Base-by-base conservation (phyloP, 1,140 invertebrate species). In the Sarcophaga bullata region DNA sequence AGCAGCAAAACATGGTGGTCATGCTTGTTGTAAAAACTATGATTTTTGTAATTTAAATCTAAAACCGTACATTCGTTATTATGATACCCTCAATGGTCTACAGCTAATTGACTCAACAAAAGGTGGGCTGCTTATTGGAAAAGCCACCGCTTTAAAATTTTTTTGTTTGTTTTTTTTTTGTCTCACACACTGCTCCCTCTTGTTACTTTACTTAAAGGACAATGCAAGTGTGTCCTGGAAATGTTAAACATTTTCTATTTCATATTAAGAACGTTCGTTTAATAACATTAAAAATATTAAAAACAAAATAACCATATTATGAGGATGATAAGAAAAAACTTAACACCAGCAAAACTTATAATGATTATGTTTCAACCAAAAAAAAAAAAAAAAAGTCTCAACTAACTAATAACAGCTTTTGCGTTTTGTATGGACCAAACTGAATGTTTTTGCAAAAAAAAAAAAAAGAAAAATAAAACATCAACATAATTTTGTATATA, bases 21-120 rank as follows among this genome's bases (percentile, higher is more conserved):
- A 90, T 58, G 84, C 83, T 49, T 91, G 91, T 90, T 95, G 94
- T 91, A 92, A 92, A 84, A 89, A 93, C 87, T 90, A 89, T 88
- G 93, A 95, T 89, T 92, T 92, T 89, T 95, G 94, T 91, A 95
- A 95, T 92, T 87, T 84, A 83, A 88, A 85, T 15, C 84, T 90
- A 62, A 83, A 83, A 11, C 88, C 89, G 7, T 25, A 17, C 1
- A 68, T 68, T 25, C 62, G 62, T 68, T 68, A 17, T 68, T 68
- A 68, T n/a, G 62, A 25, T 68, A 10, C 62, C n/a, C 17, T 9
- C n/a, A 68, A 68, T 68, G 62, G 62, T 9, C 62, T 68, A 25
- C 62, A 68, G 9, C 62, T 19, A 68, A 68, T 19, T 68, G 62
- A 68, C 8, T 68, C 62, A 68, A 68, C 62, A 68, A 68, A 68